These are phyloP conservation scores for Coregonus ussuriensis DNA, from an alignment of 2,797 vertebrate species.

Conservation along the genomic window DNA sequence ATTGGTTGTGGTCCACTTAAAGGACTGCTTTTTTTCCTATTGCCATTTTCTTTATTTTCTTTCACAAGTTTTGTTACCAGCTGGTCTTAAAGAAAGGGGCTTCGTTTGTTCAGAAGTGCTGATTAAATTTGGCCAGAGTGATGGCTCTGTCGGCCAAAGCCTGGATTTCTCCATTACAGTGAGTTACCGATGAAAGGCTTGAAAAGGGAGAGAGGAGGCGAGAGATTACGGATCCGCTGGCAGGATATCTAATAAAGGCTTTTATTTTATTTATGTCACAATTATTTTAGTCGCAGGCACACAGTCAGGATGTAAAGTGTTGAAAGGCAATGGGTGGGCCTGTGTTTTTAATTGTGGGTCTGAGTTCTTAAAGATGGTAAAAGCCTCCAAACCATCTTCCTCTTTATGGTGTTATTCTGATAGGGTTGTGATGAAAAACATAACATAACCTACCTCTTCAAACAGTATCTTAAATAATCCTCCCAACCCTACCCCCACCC, in stretches of 20 bases:
- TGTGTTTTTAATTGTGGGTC: constrained; percentile 3
- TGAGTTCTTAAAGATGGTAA: not conserved
- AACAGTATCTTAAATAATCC: too few species aligned
- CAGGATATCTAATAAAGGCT: constrained; percentile 6
- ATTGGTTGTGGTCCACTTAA: too few species aligned
- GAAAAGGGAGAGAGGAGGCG: constrained; percentile 7
- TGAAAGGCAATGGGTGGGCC: not conserved
- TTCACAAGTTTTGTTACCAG: constrained; percentile 23
- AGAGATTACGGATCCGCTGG: constrained; percentile 10
- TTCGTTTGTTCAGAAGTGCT: constrained; percentile 26
- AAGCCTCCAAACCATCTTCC: not conserved
- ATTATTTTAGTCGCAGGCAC: constrained; percentile 1
- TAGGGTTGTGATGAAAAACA: not conserved
- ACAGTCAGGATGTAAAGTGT: constrained; percentile 1
- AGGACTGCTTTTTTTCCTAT: too few species aligned
- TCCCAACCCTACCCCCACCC: too few species aligned
- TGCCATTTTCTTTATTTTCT: too few species aligned
- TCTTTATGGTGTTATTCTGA: not conserved
- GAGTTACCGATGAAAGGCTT: constrained; percentile 19
- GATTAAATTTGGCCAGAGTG: constrained; percentile 38
- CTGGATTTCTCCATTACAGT: constrained; percentile 4
- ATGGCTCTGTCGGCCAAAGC: constrained; percentile 10
- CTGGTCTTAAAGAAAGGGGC: constrained; percentile 31
- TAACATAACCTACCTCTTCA: not conserved
- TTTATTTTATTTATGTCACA: not conserved